phyloP scores from a whole-genome alignment of 2,888 invertebrate genomes.

The Schizaphis graminum region DNA sequence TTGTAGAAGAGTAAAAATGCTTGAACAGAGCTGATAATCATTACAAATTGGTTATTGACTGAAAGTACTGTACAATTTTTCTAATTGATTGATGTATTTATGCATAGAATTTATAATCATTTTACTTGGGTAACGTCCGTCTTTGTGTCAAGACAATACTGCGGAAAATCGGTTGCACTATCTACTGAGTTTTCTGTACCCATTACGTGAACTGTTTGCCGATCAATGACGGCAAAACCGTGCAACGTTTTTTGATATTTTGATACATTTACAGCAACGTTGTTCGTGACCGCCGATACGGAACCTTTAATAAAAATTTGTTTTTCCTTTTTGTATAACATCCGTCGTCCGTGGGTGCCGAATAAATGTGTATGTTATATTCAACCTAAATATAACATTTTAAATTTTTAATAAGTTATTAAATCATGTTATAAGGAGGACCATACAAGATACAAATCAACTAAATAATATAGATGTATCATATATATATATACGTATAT shows the following conservation, averaged over 20 bases:
- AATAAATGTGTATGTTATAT: neutral
- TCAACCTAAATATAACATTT: neutral
- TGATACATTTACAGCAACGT: slow-evolving; percentile 68
- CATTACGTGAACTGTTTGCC: slow-evolving; percentile 21
- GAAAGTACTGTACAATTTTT: neutral
- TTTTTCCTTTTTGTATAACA: slow-evolving; percentile 69
- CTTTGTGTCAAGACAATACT: slow-evolving; percentile 8
- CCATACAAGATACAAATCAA: neutral
- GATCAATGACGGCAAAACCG: slow-evolving; percentile 34
- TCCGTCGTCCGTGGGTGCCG: neutral
- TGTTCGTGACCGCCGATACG: slow-evolving; percentile 69
- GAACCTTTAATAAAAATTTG: slow-evolving; percentile 68
- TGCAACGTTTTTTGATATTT: neutral
- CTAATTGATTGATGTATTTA: neutral
- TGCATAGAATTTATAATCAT: neutral
- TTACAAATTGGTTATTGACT: neutral
- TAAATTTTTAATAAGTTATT: neutral
- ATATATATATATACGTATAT: neutral
- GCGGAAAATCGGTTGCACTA: neutral
- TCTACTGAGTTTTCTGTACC: neutral
- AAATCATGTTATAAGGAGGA: neutral
- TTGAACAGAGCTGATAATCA: too few relatives aligned
- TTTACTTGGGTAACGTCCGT: slow-evolving; percentile 49
- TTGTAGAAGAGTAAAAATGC: too few relatives aligned
- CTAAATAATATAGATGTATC: neutral